Evolutionary conservation across 2,888 invertebrate species (phyloP).

Genomic region (Dolomedes plantarius): DNA sequence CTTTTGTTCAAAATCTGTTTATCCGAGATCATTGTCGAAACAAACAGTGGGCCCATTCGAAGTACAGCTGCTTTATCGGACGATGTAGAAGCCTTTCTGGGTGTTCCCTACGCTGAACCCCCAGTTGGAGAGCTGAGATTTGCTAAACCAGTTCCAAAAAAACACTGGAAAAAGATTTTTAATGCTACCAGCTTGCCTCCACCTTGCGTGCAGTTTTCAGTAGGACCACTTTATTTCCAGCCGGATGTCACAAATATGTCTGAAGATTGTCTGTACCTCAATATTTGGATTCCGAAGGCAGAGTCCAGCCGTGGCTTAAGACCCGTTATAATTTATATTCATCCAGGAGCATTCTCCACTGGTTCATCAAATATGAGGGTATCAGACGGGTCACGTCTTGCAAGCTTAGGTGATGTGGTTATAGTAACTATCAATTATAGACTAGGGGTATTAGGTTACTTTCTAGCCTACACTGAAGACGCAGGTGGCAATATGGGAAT

Average conservation of each 20-base stretch:
- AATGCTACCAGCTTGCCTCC: conserved; percentile 4
- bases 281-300: conserved; percentile 61
- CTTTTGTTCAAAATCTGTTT: not conserved
- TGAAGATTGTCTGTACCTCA: conserved; percentile 69
- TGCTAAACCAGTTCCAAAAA: conserved; percentile 21
- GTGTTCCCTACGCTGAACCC: conserved; percentile 78
- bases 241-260: conserved; percentile 15
- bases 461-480: not conserved
- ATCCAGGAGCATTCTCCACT: conserved; percentile 30
- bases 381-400: conserved; percentile 32
- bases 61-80: conserved; percentile 6
- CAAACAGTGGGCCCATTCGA: conserved; percentile 43
- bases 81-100: conserved; percentile 75
- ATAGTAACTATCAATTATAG: conserved; percentile 4
- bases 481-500: conserved; percentile 14
- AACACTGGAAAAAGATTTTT: conserved; percentile 29
- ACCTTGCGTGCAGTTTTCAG: conserved; percentile 24
- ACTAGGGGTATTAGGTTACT: not conserved
- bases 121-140: conserved; percentile 75
- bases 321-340: conserved; percentile 51
- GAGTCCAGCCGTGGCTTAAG: not conserved
- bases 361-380: conserved; percentile 1
- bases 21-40: conserved; percentile 24
- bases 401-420: conserved; percentile 8
- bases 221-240: not conserved